Conservation (phyloP, 2,888 invertebrate species). For the Drosophila barbarae region DNA sequence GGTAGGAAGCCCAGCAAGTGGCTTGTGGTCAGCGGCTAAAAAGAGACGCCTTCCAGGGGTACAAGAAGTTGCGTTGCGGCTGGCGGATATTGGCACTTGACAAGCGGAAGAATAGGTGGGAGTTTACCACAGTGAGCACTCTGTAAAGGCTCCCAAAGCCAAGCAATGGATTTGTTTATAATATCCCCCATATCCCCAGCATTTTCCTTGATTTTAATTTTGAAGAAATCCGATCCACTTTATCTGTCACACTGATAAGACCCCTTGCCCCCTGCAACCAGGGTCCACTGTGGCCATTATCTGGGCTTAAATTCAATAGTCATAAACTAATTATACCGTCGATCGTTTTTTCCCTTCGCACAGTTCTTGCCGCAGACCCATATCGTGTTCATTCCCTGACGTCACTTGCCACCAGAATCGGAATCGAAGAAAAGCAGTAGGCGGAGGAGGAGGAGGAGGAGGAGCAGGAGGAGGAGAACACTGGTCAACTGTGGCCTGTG, state of each 20-base stretch:
- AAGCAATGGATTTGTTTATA: neutral
- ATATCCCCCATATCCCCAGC: neutral
- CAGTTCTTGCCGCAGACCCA: conserved; percentile 6
- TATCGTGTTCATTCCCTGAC: conserved; percentile 16
- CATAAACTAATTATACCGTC: conserved; percentile 37
- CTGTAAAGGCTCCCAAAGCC: neutral
- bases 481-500: conserved; percentile 27
- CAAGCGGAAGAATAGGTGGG: conserved; percentile 27
- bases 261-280: neutral
- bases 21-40: conserved; percentile 10
- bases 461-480: neutral
- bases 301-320: conserved; percentile 26
- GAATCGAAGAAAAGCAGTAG: neutral
- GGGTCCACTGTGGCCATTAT: conserved; percentile 22
- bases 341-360: conserved; percentile 4
- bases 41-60: neutral
- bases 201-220: neutral
- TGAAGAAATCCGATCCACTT: neutral
- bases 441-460: neutral
- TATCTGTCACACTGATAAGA: neutral
- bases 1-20: conserved; percentile 13
- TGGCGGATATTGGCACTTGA: conserved; percentile 44
- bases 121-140: conserved; percentile 22
- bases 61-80: conserved; percentile 14
- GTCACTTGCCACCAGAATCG: conserved; percentile 21